Evolutionary conservation across 2,113 vertebrate species (phyloP).

Genomic region (Struthio camelus): DNA sequence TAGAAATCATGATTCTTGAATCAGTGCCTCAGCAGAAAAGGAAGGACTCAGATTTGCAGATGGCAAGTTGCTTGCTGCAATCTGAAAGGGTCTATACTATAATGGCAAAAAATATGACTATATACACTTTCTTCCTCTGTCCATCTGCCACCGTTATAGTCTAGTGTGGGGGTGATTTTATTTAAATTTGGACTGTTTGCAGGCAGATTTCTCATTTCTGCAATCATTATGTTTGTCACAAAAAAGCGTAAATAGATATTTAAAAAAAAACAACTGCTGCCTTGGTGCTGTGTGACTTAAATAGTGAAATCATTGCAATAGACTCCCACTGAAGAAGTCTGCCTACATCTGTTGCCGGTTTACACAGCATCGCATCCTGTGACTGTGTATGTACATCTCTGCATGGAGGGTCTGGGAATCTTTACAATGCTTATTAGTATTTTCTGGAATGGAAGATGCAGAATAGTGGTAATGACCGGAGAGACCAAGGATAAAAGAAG

Average conservation of each 20-base stretch:
- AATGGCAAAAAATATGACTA: constrained; percentile 72
- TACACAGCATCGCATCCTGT: background rate
- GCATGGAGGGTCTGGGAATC: background rate
- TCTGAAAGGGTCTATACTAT: constrained; percentile 65
- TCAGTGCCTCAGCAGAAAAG: constrained; percentile 68
- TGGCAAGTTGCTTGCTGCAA: constrained; percentile 63
- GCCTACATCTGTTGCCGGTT: background rate
- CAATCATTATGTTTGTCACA: constrained; percentile 46
- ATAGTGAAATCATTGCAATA: constrained; percentile 11
- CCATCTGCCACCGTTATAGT: constrained; percentile 74
- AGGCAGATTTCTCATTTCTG: constrained; percentile 60
- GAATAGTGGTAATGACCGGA: background rate
- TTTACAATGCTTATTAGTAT: background rate
- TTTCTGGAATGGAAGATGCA: background rate
- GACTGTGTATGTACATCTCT: background rate
- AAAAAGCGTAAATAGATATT: constrained; percentile 41
- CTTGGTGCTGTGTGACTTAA: constrained; percentile 9
- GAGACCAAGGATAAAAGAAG: background rate
- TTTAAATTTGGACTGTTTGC: constrained; percentile 67
- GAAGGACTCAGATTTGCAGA: constrained; percentile 70
- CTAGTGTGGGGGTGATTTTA: constrained; percentile 54
- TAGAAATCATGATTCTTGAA: constrained; percentile 66
- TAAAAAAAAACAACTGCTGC: background rate
- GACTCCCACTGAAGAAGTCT: constrained; percentile 5
- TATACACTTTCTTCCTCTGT: constrained; percentile 69